phyloP scores from a whole-genome alignment of 2,113 vertebrate species.

The Otus sunia region DNA sequence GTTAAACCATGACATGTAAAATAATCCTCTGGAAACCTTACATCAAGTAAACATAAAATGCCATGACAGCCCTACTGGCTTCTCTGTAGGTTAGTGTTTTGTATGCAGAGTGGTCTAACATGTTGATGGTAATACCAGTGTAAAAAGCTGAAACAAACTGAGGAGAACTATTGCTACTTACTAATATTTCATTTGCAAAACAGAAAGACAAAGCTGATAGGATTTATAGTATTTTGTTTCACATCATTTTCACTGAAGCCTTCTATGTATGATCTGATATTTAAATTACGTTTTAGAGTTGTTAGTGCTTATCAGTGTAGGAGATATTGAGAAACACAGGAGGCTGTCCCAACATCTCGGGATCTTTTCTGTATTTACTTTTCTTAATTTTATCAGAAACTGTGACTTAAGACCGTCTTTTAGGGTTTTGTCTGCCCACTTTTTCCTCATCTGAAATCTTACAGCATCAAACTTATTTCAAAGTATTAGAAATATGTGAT shows the following conservation, averaged over 20 bases:
- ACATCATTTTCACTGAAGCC: background rate
- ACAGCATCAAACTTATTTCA: fast-evolving
- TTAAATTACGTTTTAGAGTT: background rate
- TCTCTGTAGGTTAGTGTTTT: background rate
- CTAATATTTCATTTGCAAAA: background rate
- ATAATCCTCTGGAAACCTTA: background rate
- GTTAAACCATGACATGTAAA: background rate
- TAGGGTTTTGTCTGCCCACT: background rate
- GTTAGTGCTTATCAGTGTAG: background rate
- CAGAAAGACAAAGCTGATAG: background rate
- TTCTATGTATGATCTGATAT: background rate
- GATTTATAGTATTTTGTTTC: background rate
- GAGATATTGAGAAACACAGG: background rate
- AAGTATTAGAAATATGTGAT: background rate
- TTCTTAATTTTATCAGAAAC: background rate
- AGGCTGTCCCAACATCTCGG: background rate
- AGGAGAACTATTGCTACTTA: background rate
- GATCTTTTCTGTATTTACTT: background rate
- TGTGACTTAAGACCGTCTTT: background rate
- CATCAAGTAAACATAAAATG: background rate
- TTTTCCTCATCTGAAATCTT: background rate
- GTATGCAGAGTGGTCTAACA: background rate
- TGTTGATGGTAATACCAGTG: background rate
- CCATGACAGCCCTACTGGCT: background rate
- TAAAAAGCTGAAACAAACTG: background rate